Evolutionary conservation across 2,888 invertebrate genomes (phyloP).

Genomic region (Drymonia ruficornis): DNA sequence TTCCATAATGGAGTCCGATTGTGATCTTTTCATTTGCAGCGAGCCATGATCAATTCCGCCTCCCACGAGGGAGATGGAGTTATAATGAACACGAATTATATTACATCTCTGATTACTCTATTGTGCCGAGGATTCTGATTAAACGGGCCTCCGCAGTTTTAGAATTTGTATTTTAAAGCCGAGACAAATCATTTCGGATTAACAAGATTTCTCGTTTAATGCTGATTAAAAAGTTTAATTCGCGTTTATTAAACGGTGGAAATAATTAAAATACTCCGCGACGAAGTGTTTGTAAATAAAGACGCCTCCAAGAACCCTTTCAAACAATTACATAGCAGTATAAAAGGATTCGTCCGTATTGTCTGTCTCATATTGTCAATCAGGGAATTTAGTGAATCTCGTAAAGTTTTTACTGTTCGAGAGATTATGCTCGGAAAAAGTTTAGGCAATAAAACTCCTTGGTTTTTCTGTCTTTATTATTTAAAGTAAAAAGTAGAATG

Average conservation of each 20-base stretch:
- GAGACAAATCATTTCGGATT: conserved; percentile 61
- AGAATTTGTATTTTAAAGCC: conserved; percentile 53
- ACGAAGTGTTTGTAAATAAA: conserved; percentile 34
- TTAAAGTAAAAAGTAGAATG: background rate
- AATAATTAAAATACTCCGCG: conserved; percentile 40
- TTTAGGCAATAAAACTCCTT: background rate
- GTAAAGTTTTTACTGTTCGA: background rate
- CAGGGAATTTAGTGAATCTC: background rate
- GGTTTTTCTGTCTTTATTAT: background rate
- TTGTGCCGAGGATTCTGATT: conserved; percentile 71
- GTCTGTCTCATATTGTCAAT: background rate
- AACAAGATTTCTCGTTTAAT: conserved; percentile 55
- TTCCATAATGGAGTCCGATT: conserved; percentile 67
- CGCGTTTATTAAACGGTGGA: conserved; percentile 41
- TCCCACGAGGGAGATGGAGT: conserved; percentile 62
- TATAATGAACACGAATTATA: conserved; percentile 76
- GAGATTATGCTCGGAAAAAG: background rate
- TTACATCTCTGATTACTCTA: conserved; percentile 75
- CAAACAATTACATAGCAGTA: background rate
- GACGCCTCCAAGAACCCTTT: conserved; percentile 11
- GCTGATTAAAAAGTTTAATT: conserved; percentile 52
- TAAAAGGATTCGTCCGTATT: background rate
- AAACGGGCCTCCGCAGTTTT: conserved; percentile 56
- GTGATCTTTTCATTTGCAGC: conserved; percentile 80
- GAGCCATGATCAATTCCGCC: conserved; percentile 67